phyloP scores from a whole-genome alignment of 35 echinoderm and acorn worm species.

The Lytechinus variegatus region DNA sequence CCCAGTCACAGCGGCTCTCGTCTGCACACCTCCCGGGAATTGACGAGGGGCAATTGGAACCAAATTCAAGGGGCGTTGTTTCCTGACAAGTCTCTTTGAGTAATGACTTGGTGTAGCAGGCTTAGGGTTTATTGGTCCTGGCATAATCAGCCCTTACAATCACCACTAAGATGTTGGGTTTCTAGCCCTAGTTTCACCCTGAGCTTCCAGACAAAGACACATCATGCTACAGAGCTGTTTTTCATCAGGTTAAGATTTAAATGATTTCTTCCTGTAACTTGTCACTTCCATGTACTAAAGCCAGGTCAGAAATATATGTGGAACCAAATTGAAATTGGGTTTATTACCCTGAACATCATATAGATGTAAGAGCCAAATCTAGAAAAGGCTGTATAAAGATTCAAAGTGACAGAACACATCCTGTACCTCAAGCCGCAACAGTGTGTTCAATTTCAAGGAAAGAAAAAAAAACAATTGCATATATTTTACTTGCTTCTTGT shows the following conservation, averaged over 20 bases:
- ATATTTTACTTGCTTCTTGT: background rate
- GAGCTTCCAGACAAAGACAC: background rate
- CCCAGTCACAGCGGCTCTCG: conserved; percentile 38
- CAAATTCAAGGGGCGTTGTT: conserved; percentile 27
- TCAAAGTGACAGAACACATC: conserved; percentile 3
- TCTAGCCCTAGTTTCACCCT: background rate
- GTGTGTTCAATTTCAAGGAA: background rate
- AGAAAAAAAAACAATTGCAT: background rate
- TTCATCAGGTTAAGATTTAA: background rate
- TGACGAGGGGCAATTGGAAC: conserved; percentile 44
- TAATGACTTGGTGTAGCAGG: conserved; percentile 23
- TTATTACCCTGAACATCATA: background rate
- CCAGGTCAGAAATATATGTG: conserved; percentile 10
- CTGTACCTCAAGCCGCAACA: background rate
- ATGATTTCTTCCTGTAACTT: conserved; percentile 12
- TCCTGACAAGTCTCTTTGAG: background rate
- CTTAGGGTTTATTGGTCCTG: conserved; percentile 23
- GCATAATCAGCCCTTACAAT: background rate
- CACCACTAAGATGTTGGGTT: background rate
- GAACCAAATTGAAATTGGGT: background rate
- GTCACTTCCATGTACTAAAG: background rate
- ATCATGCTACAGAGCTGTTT: background rate
- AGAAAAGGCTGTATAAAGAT: background rate
- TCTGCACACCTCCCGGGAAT: conserved; percentile 36
- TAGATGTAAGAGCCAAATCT: background rate